Evolutionary conservation across 2,797 vertebrate species (phyloP).

Genomic region (Artibeus lituratus): DNA sequence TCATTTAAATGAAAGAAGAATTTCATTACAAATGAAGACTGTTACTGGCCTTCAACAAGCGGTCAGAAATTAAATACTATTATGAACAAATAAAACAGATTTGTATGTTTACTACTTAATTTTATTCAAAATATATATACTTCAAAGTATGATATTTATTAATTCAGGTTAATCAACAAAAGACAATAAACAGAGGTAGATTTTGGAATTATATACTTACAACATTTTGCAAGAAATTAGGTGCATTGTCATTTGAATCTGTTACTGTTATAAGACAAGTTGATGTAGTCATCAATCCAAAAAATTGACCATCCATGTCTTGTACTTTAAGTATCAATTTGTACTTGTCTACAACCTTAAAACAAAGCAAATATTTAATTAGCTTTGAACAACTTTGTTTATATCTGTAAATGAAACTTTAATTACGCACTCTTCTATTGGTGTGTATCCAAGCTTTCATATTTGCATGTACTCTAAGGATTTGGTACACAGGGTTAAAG

Average conservation of each 20-base stretch:
- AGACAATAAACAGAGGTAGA: background rate
- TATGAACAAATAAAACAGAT: background rate
- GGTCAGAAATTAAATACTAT: background rate
- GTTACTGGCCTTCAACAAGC: background rate
- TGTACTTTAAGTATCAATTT: slow-evolving; percentile 82
- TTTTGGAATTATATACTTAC: slow-evolving; percentile 83
- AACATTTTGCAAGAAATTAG: slow-evolving; percentile 80
- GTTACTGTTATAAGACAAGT: slow-evolving; percentile 83
- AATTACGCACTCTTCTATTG: background rate
- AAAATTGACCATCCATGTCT: slow-evolving; percentile 85
- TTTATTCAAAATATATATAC: background rate
- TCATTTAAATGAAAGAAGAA: slow-evolving; percentile 12
- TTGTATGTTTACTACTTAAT: background rate
- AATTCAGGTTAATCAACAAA: background rate
- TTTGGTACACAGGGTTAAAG: background rate
- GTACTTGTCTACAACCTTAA: slow-evolving; percentile 83
- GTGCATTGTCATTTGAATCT: slow-evolving; percentile 92
- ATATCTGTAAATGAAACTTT: background rate
- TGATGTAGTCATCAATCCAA: slow-evolving; percentile 83
- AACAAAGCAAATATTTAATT: slow-evolving; percentile 56
- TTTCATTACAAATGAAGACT: background rate
- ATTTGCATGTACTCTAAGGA: background rate
- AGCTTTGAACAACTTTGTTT: background rate
- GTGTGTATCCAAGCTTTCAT: background rate
- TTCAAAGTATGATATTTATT: background rate